Evolutionary conservation across 2,797 vertebrate species (phyloP), one percentile per base, ranked within the genome.

Genomic region (Pseudopleuronectes americanus): DNA sequence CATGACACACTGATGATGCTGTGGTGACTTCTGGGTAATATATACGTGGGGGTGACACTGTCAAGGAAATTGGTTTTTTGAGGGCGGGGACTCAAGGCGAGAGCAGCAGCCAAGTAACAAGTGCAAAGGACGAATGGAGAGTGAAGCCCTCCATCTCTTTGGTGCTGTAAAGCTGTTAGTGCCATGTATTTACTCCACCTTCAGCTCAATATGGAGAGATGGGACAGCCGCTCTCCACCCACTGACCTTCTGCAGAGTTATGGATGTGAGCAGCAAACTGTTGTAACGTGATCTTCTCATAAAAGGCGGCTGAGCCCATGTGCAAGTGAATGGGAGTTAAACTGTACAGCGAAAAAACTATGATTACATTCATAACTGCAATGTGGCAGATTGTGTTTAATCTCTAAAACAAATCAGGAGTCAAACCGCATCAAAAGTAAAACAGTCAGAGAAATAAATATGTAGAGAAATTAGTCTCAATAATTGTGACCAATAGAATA

Each of bases 41-140:
- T 87, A 80, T 82, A 87, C 81, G 69, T 64, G 36, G 63, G 64
- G 76, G 63, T 76, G 79, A 79, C 67, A 79, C 76, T 66, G 75
- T 75, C 73, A 83, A 88, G 76, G 80, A 88, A 87, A 88, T 87
- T 85, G 87, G 82, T 79, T 88, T 90, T 88, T 90, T 81, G 73
- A 84, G 85, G 81, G 79, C 67, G 76, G 74, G 74, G 57, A 87
- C 64, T 90, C 87, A 87, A 92, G 90, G 88, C 85, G 84, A 76
- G 52, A 1, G 14, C 66, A 63, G 52, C 73, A 76, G 76, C 65
- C 36, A 45, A 31, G 70, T 86, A 84, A 93, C 89, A 74, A 89
- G 76, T 62, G 76, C 62, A 64, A 73, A 80, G 77, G 80, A 80
- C 41, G 51, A 77, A 61, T 24, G 64, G 59, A 66, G 70, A 80